A percentile compares a stretch with the other conserved stretches of the same genome.
Evolutionary conservation across 2,888 invertebrate genomes (phyloP).

Genomic region (Agriopis marginaria): DNA sequence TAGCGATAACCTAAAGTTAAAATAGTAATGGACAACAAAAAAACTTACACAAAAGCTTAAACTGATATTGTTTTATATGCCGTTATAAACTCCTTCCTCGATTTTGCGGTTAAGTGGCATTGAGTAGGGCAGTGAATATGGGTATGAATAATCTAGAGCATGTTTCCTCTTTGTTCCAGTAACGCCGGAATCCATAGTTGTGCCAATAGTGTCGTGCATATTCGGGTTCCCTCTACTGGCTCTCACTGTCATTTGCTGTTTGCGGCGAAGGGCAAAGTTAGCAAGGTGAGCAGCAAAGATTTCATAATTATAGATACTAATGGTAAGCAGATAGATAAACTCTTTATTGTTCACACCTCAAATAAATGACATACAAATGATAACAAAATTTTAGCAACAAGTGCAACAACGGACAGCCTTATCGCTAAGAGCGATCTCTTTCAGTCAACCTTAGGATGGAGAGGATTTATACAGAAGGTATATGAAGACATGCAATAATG

Average conservation of each 20-base stretch:
- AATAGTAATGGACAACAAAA: background rate
- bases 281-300: constrained; percentile 86
- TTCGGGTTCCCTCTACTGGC: constrained; percentile 95
- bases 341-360: too few species aligned
- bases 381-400: too few species aligned
- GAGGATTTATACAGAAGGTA: too few species aligned
- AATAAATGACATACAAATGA: too few species aligned
- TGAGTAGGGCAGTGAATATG: constrained; percentile 8
- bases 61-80: background rate
- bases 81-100: background rate
- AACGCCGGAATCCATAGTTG: constrained; percentile 94
- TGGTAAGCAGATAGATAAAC: too few species aligned
- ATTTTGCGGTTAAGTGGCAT: background rate
- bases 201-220: constrained; percentile 96
- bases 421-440: too few species aligned
- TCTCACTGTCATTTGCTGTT: constrained; percentile 94
- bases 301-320: too few species aligned
- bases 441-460: too few species aligned
- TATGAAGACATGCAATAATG: too few species aligned
- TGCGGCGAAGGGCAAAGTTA: constrained; percentile 93
- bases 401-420: too few species aligned
- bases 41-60: too few species aligned
- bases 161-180: constrained; percentile 71
- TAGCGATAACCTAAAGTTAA: background rate
- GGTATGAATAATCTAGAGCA: constrained; percentile 10